phyloP scores from a whole-genome alignment of 2,113 vertebrate species.

The Labeo rohita region DNA sequence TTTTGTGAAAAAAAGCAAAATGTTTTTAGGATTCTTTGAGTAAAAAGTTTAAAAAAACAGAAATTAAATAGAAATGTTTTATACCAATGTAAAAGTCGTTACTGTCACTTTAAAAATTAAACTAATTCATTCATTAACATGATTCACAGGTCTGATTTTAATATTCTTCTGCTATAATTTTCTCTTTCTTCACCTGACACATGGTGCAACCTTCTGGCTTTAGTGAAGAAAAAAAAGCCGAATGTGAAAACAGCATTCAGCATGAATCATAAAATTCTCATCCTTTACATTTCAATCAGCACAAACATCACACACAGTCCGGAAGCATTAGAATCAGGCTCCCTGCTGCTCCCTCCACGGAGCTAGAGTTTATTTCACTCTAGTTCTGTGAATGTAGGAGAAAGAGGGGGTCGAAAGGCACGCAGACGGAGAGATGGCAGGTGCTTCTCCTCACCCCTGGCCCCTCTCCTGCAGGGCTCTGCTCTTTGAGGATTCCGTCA shows the following conservation, averaged over 20 bases:
- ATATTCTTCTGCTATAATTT: not conserved
- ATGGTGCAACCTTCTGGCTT: not conserved
- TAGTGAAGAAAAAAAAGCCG: not conserved
- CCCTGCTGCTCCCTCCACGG: conserved; percentile 39
- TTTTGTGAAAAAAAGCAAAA: no score
- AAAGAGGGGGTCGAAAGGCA: not conserved
- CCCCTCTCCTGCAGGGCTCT: conserved; percentile 46
- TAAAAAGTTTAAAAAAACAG: no score
- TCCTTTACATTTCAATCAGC: conserved; percentile 37
- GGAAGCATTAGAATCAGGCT: conserved; percentile 6
- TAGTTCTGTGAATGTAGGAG: conserved; percentile 10
- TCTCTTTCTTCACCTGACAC: not conserved
- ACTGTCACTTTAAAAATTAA: no score
- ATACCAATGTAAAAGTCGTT: not conserved
- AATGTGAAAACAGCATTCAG: not conserved
- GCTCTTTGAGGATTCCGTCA: conserved; percentile 42
- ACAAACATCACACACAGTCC: conserved; percentile 29
- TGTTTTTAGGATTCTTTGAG: no score
- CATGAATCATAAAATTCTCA: not conserved
- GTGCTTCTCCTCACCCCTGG: conserved; percentile 49
- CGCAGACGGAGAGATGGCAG: conserved; percentile 33
- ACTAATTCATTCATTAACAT: not conserved
- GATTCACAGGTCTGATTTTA: not conserved
- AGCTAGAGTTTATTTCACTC: conserved; percentile 31
- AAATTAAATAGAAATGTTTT: not conserved